These are phyloP conservation scores for Zelleria hepariella DNA, from an alignment of 2,888 invertebrate species.

Conservation along the genomic window DNA sequence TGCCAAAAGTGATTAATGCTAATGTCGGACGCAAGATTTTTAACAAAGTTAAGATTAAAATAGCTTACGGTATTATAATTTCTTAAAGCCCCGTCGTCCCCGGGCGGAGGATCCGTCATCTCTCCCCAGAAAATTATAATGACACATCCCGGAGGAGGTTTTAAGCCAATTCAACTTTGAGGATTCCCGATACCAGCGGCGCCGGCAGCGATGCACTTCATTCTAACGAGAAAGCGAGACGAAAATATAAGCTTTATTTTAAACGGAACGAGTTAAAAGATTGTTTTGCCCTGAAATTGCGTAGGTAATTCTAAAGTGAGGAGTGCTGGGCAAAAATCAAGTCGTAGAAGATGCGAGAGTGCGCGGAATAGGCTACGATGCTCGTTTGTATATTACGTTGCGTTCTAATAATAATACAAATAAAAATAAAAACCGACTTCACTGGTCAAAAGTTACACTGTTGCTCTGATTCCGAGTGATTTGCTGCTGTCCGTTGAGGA, in stretches of 20 bases:
- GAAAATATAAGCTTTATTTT: not conserved
- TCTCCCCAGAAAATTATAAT: slow-evolving; percentile 67
- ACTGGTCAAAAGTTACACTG: too few relatives aligned
- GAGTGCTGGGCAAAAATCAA: slow-evolving; percentile 1
- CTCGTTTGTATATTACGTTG: slow-evolving; percentile 37
- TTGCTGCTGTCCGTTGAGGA: too few relatives aligned
- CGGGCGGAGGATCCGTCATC: slow-evolving; percentile 64
- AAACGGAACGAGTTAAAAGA: not conserved
- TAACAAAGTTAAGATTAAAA: slow-evolving; percentile 72
- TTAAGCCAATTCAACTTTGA: slow-evolving; percentile 60
- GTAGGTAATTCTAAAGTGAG: not conserved
- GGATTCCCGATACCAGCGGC: slow-evolving; percentile 11
- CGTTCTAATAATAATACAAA: slow-evolving; percentile 48
- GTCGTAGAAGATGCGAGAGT: slow-evolving; percentile 26
- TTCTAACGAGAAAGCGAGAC: not conserved
- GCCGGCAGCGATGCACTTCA: not conserved
- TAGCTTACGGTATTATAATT: slow-evolving; percentile 67
- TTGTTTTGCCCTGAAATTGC: not conserved
- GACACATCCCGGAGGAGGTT: slow-evolving; percentile 67
- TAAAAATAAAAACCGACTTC: too few relatives aligned
- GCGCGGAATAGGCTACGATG: slow-evolving; percentile 34
- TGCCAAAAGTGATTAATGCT: slow-evolving; percentile 70
- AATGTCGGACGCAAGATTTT: slow-evolving; percentile 69
- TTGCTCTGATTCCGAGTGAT: too few relatives aligned
- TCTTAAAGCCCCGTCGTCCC: slow-evolving; percentile 35